phyloP scores from a whole-genome alignment of 2,888 invertebrate genomes.

The Trichogramma evanescens region DNA sequence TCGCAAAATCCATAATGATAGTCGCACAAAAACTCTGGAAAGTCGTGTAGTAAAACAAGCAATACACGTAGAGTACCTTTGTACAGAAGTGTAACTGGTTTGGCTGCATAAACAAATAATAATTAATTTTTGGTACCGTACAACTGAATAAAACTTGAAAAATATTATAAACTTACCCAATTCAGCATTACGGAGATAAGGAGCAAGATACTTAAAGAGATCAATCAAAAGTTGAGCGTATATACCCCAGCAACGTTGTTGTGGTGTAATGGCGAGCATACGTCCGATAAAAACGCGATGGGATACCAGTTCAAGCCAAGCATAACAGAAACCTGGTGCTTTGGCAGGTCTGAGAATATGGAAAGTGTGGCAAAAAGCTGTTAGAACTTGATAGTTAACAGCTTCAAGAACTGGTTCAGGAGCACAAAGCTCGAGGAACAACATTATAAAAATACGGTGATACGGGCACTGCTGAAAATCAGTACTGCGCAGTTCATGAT shows the following conservation, averaged over 20 bases:
- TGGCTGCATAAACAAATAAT: conserved; percentile 45
- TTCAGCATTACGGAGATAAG: conserved; percentile 94
- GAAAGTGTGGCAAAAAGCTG: conserved; percentile 92
- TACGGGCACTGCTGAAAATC: conserved; percentile 97
- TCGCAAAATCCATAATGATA: conserved; percentile 99
- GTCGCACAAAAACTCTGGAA: conserved; percentile 98
- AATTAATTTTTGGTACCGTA: background rate
- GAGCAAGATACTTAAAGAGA: conserved; percentile 92
- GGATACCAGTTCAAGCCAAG: conserved; percentile 96
- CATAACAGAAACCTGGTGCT: conserved; percentile 94
- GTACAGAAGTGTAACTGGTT: conserved; percentile 88
- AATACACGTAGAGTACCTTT: conserved; percentile 93
- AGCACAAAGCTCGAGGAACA: conserved; percentile 92
- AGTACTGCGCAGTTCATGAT: conserved; percentile 83
- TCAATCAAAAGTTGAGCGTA: conserved; percentile 94
- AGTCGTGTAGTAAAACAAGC: conserved; percentile 92
- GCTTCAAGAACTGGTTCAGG: conserved; percentile 90
- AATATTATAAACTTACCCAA: conserved; percentile 49
- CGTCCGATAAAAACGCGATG: conserved; percentile 93
- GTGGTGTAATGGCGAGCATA: conserved; percentile 82
- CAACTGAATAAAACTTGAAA: too few species aligned
- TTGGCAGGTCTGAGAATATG: conserved; percentile 87
- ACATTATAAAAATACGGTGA: conserved; percentile 91
- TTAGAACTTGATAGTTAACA: conserved; percentile 88
- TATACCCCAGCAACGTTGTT: conserved; percentile 95